Conservation (phyloP, 2,113 vertebrate genomes). For the Amblyopsis rosae region DNA sequence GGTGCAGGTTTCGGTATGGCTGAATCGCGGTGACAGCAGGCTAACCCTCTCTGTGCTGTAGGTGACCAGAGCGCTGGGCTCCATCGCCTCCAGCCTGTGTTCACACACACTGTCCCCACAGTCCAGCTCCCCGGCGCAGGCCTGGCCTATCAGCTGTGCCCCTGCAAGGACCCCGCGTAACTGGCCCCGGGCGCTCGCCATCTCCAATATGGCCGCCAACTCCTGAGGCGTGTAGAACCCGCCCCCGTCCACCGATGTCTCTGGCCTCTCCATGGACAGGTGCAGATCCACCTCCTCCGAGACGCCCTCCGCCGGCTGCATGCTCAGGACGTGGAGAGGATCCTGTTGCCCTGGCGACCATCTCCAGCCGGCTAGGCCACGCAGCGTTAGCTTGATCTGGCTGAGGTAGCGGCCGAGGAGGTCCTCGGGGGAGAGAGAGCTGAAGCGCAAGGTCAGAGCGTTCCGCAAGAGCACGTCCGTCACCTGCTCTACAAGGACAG, state of each 20-base stretch:
- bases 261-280: constrained; percentile 84
- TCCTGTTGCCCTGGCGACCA: constrained; percentile 80
- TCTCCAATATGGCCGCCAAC: constrained; percentile 86
- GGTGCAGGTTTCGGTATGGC: constrained; percentile 83
- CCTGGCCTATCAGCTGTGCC: constrained; percentile 81
- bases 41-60: constrained; percentile 92
- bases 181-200: constrained; percentile 71
- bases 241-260: constrained; percentile 24
- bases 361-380: constrained; percentile 69
- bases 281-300: constrained; percentile 87
- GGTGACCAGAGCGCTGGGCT: constrained; percentile 81
- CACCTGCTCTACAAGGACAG: constrained; percentile 89
- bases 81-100: constrained; percentile 80
- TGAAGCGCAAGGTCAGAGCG: constrained; percentile 86
- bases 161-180: constrained; percentile 84
- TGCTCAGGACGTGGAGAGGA: constrained; percentile 85
- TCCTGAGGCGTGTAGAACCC: constrained; percentile 86
- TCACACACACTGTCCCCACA: constrained; percentile 90
- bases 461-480: constrained; percentile 85
- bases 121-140: constrained; percentile 86
- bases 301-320: constrained; percentile 83
- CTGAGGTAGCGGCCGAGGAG: constrained; percentile 88
- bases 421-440: constrained; percentile 87
- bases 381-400: constrained; percentile 82
- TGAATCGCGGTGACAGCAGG: constrained; percentile 87